Conservation (phyloP, 2,797 vertebrate genomes). For the Premnoplex brunnescens region DNA sequence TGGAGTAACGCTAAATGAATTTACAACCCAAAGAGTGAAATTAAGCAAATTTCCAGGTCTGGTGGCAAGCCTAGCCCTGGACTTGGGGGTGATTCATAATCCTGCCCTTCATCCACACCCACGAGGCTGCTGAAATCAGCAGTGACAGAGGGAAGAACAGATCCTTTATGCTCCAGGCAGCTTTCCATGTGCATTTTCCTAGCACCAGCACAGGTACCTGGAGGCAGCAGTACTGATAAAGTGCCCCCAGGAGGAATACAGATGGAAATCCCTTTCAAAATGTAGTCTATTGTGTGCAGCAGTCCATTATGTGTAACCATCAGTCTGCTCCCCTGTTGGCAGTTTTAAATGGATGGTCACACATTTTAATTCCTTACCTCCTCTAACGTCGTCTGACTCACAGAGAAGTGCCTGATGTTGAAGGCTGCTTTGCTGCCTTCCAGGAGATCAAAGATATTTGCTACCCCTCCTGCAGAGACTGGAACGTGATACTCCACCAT, state of each 20-base stretch:
- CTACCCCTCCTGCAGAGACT: slow-evolving; percentile 90
- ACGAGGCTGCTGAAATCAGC: neutral
- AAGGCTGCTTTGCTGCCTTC: slow-evolving; percentile 88
- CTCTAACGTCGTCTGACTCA: slow-evolving; percentile 96
- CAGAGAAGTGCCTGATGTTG: slow-evolving; percentile 94
- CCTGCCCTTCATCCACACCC: neutral
- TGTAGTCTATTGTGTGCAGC: slow-evolving; percentile 2
- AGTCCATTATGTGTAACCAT: slow-evolving; percentile 10
- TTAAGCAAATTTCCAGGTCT: neutral
- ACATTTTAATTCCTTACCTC: slow-evolving; percentile 83
- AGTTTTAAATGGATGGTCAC: slow-evolving; percentile 31
- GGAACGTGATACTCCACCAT: slow-evolving; percentile 94
- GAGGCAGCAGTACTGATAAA: slow-evolving; percentile 15
- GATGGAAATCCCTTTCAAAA: slow-evolving; percentile 49
- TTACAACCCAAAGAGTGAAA: neutral
- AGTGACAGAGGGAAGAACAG: neutral
- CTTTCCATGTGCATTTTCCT: neutral
- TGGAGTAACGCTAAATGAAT: neutral
- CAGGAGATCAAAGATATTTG: slow-evolving; percentile 93
- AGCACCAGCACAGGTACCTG: neutral
- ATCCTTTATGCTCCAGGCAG: neutral
- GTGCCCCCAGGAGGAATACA: slow-evolving; percentile 14
- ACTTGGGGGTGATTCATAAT: neutral
- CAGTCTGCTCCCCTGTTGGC: slow-evolving; percentile 15
- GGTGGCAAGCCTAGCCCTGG: neutral